phyloP scores from a whole-genome alignment of 2,797 vertebrate genomes.

The Takifugu rubripes region DNA sequence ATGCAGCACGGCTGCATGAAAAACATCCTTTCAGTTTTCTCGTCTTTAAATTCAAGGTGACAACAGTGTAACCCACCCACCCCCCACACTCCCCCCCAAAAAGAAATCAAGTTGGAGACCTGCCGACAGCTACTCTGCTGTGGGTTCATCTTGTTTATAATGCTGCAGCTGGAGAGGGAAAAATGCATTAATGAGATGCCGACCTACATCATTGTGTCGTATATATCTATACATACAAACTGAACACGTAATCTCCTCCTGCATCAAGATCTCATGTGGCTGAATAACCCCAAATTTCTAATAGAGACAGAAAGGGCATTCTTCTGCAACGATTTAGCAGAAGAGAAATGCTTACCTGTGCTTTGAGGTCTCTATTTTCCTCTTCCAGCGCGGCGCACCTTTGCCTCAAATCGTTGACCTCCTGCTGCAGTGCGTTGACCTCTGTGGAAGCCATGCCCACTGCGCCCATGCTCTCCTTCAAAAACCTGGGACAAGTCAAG shows the following conservation, averaged over 20 bases:
- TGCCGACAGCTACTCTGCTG: constrained; percentile 35
- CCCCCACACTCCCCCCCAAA: neutral
- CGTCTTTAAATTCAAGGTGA: constrained; percentile 4
- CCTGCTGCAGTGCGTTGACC: constrained; percentile 81
- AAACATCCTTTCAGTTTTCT: constrained; percentile 14
- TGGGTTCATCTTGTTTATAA: constrained; percentile 81
- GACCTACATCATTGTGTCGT: neutral
- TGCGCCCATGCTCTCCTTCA: constrained; percentile 86
- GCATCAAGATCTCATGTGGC: too few relatives aligned
- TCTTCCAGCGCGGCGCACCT: constrained; percentile 83
- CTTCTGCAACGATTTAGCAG: neutral
- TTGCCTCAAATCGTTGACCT: constrained; percentile 86
- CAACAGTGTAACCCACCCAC: too few relatives aligned
- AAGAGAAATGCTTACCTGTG: constrained; percentile 70
- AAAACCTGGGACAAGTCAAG: constrained; percentile 74
- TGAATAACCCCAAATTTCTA: too few relatives aligned
- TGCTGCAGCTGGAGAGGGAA: constrained; percentile 78
- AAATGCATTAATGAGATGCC: neutral
- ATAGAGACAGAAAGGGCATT: too few relatives aligned
- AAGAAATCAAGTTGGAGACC: neutral
- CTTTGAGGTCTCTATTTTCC: constrained; percentile 91
- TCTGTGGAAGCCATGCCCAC: constrained; percentile 48
- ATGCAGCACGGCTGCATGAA: constrained; percentile 12
- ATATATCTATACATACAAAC: too few relatives aligned
- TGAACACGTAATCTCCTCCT: too few relatives aligned